These are phyloP conservation scores for Oxyruncus cristatus DNA, from an alignment of 2,113 vertebrate species.

Conservation along the genomic window DNA sequence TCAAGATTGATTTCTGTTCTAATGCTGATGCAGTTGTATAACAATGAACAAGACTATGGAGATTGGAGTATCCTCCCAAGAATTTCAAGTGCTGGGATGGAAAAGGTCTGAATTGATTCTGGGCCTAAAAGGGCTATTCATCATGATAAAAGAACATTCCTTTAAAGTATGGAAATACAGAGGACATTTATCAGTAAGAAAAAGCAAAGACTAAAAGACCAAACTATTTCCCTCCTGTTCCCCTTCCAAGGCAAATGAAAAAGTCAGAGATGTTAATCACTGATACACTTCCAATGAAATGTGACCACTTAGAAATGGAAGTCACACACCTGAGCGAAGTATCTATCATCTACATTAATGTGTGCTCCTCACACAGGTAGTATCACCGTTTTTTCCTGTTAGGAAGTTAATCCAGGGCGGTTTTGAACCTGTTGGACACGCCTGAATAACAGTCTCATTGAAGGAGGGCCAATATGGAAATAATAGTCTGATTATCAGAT, in stretches of 20 bases:
- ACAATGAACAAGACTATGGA: neutral
- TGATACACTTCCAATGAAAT: neutral
- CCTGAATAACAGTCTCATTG: neutral
- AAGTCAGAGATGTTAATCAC: neutral
- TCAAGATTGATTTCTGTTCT: constrained; percentile 26
- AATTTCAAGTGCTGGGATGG: neutral
- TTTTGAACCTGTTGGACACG: neutral
- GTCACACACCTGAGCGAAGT: neutral
- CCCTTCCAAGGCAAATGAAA: neutral
- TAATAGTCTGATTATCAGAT: neutral
- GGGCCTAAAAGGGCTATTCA: neutral
- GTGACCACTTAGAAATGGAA: neutral
- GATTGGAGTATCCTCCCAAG: neutral
- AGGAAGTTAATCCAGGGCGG: neutral
- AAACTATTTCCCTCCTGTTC: neutral
- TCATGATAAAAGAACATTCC: neutral
- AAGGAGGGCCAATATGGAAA: neutral
- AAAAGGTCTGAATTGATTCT: constrained; percentile 24
- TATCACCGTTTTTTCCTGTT: neutral
- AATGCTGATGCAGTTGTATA: neutral
- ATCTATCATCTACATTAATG: neutral
- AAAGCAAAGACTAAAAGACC: neutral
- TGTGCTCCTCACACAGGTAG: neutral
- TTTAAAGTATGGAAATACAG: neutral
- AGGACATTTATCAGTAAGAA: neutral